Evolutionary conservation across 2,888 invertebrate genomes (phyloP), one percentile per base, ranked within the genome.

Genomic region (Syrista parreyssii): DNA sequence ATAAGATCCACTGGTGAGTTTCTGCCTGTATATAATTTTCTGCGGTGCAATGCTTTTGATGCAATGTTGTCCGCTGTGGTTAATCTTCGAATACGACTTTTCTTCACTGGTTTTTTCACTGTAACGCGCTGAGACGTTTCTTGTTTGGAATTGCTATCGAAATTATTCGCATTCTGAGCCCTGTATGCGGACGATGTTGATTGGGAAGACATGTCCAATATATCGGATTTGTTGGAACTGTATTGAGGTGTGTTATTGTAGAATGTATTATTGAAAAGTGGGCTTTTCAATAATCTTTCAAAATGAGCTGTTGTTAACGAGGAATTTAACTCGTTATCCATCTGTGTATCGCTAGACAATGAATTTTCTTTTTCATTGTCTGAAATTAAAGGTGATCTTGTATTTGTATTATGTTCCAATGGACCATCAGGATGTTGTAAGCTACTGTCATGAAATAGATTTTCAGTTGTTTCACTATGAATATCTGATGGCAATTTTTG

Each of bases 1-100:
- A 81, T 79, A 11, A 90, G 79, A 78, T 89, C 89, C 30, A 85
- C 81, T 9, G 87, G 86, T 3, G 89, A 89, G 68, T 86, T 77
- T 76, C 83, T 81, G 30, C 79, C 83, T 12, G 80, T 86, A 35
- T 86, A 88, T 31, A 89, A 84, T 79, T 89, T 89, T 36, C 84
- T 86, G 11, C 84, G 84, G 71, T 80, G 79, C 0, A 69, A 73
- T 32, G 72, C n/a, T 68, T 76, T 79, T 11, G 15, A n/a, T 32
- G 71, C 31, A 15, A 4, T 3, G 31, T 71, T 30, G 31, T 55
- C 55, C 9, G 9, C 23, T 55, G 1, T 55, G 23, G 23, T 2
- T 9, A 55, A 23, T 55, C 23, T 55, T 23, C 55, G 55, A 55
- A 23, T 23, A 23, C 55, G 55, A 55, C 15, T 55, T 9, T 55